A percentile compares a stretch with the other conserved stretches of the same genome.
Conservation (phyloP, 2,888 invertebrate species). For the Ornithoptera priamus region DNA sequence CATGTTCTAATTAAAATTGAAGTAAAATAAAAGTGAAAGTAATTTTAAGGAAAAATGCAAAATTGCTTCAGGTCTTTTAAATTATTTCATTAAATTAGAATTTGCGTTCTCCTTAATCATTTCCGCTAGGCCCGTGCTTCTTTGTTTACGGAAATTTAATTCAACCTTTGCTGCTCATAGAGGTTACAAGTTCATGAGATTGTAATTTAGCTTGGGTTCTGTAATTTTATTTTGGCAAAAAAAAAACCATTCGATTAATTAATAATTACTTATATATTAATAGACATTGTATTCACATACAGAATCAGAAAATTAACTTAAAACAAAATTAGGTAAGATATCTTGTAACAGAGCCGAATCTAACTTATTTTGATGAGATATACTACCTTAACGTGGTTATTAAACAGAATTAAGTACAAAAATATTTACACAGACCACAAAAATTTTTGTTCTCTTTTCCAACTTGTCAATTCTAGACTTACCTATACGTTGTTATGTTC, state of each 20-base stretch:
- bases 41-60: background rate
- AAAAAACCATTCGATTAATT: background rate
- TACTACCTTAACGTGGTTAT: no score
- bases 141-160: constrained; percentile 20
- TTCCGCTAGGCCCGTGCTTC: constrained; percentile 10
- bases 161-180: constrained; percentile 13
- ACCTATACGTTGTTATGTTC: background rate
- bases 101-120: constrained; percentile 18
- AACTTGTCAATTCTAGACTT: no score
- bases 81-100: constrained; percentile 22
- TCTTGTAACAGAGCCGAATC: no score
- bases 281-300: no score
- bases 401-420: no score
- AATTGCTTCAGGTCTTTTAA: constrained; percentile 2
- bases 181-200: constrained; percentile 12
- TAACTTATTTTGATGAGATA: no score
- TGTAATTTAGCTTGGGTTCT: constrained; percentile 17
- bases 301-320: no score
- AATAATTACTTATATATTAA: no score
- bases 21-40: background rate
- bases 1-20: background rate
- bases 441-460: no score
- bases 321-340: no score
- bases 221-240: background rate
- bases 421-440: no score